A percentile compares a stretch with the other conserved stretches of the same genome.
Evolutionary conservation across 1,140 invertebrate genomes (phyloP).

Genomic region (Temnothorax nylanderi): DNA sequence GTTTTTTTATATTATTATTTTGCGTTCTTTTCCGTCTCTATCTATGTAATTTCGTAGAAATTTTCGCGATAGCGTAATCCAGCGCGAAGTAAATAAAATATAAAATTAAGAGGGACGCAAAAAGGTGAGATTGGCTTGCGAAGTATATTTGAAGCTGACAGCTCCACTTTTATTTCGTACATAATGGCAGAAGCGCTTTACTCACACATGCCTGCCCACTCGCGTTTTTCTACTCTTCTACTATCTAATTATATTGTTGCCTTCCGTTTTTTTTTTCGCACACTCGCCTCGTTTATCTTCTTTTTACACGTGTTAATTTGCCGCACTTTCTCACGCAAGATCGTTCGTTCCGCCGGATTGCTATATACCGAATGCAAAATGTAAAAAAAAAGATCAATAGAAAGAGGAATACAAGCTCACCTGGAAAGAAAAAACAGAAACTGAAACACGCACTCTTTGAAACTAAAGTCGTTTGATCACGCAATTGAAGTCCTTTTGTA

Average conservation of each 20-base stretch:
- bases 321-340: slow-evolving; percentile 48
- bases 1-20: slow-evolving; percentile 44
- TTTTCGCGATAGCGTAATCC: slow-evolving; percentile 2
- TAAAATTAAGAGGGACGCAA: slow-evolving; percentile 56
- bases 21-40: neutral
- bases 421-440: neutral
- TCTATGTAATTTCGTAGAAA: slow-evolving; percentile 36
- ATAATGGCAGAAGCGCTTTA: slow-evolving; percentile 81
- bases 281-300: slow-evolving; percentile 59
- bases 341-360: slow-evolving; percentile 15
- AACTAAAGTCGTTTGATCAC: slow-evolving; percentile 21
- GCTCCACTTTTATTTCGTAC: slow-evolving; percentile 75
- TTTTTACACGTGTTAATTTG: slow-evolving; percentile 53
- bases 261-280: slow-evolving; percentile 41
- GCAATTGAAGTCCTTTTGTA: slow-evolving; percentile 56
- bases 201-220: slow-evolving; percentile 56
- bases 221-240: slow-evolving; percentile 58
- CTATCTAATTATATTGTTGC: slow-evolving; percentile 49
- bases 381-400: slow-evolving; percentile 12
- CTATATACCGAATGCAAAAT: slow-evolving; percentile 14
- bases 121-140: slow-evolving; percentile 83
- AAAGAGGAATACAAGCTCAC: slow-evolving; percentile 12
- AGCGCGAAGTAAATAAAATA: slow-evolving; percentile 57
- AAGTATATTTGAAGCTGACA: slow-evolving; percentile 75
- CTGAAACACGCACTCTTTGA: slow-evolving; percentile 54